A percentile compares a stretch with the other conserved stretches of the same genome.
phyloP scores from a whole-genome alignment of 1,140 invertebrate genomes.

The Rhizoglyphus robini region DNA sequence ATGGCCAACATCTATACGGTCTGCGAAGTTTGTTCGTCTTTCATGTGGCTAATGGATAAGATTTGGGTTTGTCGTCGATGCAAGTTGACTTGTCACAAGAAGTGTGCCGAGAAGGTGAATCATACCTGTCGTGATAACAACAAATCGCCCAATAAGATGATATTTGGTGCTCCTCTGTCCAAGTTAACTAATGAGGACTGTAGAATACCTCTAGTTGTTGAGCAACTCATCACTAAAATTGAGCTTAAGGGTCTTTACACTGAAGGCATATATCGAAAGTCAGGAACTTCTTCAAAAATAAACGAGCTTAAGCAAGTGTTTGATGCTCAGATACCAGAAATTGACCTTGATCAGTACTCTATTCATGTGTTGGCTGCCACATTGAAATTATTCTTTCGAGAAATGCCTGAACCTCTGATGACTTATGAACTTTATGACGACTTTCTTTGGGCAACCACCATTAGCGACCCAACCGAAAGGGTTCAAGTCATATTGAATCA shows the following conservation, averaged over 20 bases:
- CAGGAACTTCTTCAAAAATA: constrained; percentile 50
- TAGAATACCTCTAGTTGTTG: constrained; percentile 63
- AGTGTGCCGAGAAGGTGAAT: constrained; percentile 60
- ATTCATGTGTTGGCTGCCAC: constrained; percentile 80
- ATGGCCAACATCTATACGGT: constrained; percentile 91
- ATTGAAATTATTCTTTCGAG: constrained; percentile 79
- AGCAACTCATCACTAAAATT: constrained; percentile 70
- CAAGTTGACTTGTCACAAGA: constrained; percentile 85
- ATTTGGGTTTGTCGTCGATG: constrained; percentile 72
- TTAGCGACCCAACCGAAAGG: constrained; percentile 24
- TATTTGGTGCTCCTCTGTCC: constrained; percentile 61
- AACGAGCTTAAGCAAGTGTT: constrained; percentile 33
- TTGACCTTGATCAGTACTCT: constrained; percentile 43
- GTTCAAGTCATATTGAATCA: constrained; percentile 26
- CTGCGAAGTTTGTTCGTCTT: constrained; percentile 83
- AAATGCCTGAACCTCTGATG: constrained; percentile 80
- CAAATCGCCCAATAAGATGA: constrained; percentile 36
- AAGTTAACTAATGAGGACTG: constrained; percentile 47
- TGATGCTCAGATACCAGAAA: constrained; percentile 38
- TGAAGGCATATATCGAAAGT: constrained; percentile 84
- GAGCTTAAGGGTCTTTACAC: constrained; percentile 81
- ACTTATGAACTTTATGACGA: constrained; percentile 89
- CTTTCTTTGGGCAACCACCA: constrained; percentile 60
- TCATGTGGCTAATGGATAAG: constrained; percentile 87
- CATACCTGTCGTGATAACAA: constrained; percentile 36